Conservation (phyloP, 2,888 invertebrate genomes). For the Nysson spinosus region DNA sequence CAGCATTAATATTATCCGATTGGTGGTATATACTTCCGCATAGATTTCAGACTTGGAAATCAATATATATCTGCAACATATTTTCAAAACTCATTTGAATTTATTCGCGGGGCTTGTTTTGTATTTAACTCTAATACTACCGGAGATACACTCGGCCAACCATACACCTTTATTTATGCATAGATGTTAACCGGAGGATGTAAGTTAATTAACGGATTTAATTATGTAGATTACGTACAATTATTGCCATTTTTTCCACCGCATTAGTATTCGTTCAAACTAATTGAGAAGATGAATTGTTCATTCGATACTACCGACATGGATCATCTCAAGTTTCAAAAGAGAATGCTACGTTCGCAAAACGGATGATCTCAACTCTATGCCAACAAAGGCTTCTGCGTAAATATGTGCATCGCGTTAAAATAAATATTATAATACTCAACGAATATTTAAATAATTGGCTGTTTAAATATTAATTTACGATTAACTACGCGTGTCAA, state of each 20-base stretch:
- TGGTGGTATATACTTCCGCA: conserved; percentile 85
- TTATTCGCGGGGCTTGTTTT: neutral
- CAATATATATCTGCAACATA: conserved; percentile 89
- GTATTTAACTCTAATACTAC: neutral
- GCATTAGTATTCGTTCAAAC: no score
- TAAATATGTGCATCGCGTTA: no score
- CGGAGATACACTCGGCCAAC: no score
- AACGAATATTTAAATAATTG: no score
- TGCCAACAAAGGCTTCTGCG: neutral
- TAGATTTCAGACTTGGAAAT: conserved; percentile 91
- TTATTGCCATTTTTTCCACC: no score
- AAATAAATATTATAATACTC: no score
- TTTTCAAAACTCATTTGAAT: neutral
- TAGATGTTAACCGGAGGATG: no score
- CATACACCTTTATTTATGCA: no score
- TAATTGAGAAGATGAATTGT: conserved; percentile 12
- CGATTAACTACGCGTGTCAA: neutral
- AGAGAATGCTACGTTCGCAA: conserved; percentile 21
- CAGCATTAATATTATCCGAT: conserved; percentile 88
- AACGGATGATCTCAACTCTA: neutral
- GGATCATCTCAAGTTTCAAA: conserved; percentile 11
- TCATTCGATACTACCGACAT: conserved; percentile 22
- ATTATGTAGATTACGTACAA: no score
- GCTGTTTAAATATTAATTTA: no score
- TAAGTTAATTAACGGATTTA: no score